Base-by-base conservation (phyloP, 2,797 vertebrate species). In the Oryzias sinensis region DNA sequence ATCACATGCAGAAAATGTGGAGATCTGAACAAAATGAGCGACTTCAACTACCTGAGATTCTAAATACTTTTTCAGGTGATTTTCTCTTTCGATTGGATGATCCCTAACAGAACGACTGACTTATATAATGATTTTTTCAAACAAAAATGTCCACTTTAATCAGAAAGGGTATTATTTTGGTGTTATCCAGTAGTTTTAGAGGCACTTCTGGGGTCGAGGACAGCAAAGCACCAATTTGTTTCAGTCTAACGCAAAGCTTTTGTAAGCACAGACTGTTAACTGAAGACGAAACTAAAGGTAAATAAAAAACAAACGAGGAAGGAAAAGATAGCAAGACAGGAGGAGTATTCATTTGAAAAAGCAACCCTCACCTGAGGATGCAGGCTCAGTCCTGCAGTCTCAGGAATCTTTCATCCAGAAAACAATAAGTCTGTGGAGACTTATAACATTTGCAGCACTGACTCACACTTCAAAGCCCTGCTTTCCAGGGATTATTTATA, bases 341-440 rank as follows among this genome's bases (percentile, higher is more conserved):
- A 65, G 64, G 70, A 70, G 57, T 74, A 65, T 79, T 79, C 81
- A 59, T 77, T 78, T 64, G 72, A 71, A 81, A 73, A 60, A 57
- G 70, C 67, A 66, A 67, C 67, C 73, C 71, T 79, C 87, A 86
- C 84, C 84, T 85, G 84, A 82, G 81, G 82, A 86, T 43, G 54
- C 60, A 50, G 51, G 59, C 62, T 70, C 68, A 56, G 33, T 73
- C 72, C 68, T 71, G 78, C 73, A 77, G 76, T 70, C 77, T 80
- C 69, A 43, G 68, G 67, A 64, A 76, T 77, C 73, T 82, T 82
- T 87, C 70, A 89, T 87, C 86, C 61, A 18, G 59, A 76, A 75
- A 83, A 81, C 72, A 76, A 9, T 46, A 78, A 68, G 61, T 77
- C 79, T 80, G 61, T 62, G 68, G 84, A 84, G 84, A 82, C 72